phyloP scores from a whole-genome alignment of 2,113 vertebrate species.

The Ciconia stormi region DNA sequence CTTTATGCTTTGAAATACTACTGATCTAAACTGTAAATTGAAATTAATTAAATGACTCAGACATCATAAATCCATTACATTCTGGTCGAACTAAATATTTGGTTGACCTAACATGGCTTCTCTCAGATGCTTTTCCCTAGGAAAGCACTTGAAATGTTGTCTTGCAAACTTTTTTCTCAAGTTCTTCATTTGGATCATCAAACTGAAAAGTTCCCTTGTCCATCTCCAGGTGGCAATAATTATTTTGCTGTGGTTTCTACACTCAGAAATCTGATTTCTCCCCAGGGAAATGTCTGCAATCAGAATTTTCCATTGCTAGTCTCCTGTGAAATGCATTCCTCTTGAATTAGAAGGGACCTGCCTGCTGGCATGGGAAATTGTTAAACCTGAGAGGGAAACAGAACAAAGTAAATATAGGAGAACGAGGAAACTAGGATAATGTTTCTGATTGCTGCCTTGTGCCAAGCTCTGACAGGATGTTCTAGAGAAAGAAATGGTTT shows the following conservation, averaged over 20 bases:
- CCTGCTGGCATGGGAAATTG: not conserved
- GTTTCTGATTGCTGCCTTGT: not conserved
- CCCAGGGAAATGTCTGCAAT: not conserved
- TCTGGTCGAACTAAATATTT: not conserved
- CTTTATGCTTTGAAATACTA: not conserved
- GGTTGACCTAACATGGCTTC: not conserved
- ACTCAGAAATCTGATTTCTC: not conserved
- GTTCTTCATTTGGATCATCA: not conserved
- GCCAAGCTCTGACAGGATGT: not conserved
- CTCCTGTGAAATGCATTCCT: not conserved
- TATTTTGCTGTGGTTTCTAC: not conserved
- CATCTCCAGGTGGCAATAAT: not conserved
- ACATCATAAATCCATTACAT: not conserved
- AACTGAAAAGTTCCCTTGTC: not conserved
- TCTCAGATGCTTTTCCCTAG: not conserved
- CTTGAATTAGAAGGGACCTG: not conserved
- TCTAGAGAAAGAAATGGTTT: not conserved
- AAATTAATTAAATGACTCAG: constrained; percentile 33
- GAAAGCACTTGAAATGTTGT: not conserved
- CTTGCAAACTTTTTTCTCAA: not conserved
- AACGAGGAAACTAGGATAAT: not conserved
- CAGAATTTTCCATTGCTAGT: not conserved
- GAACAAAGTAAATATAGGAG: not conserved
- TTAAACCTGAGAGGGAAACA: not conserved
- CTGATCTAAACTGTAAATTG: constrained; percentile 5